Evolutionary conservation across 2,888 invertebrate genomes (phyloP), one percentile per base, ranked within the genome.

Genomic region (Acronicta psi): DNA sequence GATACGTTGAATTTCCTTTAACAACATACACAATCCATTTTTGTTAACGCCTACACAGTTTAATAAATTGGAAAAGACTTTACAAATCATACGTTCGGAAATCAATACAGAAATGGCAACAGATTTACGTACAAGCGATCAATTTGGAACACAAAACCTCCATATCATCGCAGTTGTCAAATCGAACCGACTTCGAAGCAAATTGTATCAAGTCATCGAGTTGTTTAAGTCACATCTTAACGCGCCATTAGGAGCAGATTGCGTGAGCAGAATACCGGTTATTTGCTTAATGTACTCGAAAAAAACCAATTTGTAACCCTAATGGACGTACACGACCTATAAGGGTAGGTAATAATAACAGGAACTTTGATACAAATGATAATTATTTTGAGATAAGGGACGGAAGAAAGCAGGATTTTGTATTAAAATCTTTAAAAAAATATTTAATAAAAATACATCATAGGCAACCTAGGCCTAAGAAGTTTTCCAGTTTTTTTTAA

Each of bases 241-340:
- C 92, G 92, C 87, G 81, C 87, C 92, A 92, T 92, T 92, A 90
- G 86, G 83, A 81, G 71, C 86, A 86, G 91, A 92, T 92, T 88
- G 90, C 89, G 87, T 89, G 89, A 88, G 85, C 81, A 80, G 86
- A 87, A 87, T 87, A 82, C 83, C 81, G 84, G 88, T 82, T 87
- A 88, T 91, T 90, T 90, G 89, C 87, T 83, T 91, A 92, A 92
- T 91, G 91, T 90, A 83, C 82, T 85, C 81, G 84, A 86, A 85
- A 83, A 90, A 90, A 90, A 90, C 84, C 87, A 84, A 91, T 91
- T 91, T 91, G 88, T 88, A 82, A 75, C 78, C 71, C 14, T 44
- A 46, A 45, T 20, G 34, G 29, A 41, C 45, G 34, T 9, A 18
- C 13, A 16, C 14, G 43, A 16, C 14, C 11, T 17, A 44, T n/a